Percentiles rank a stretch among this genome's conserved stretches.
Evolutionary conservation across 2,888 invertebrate species (phyloP).

Genomic region (Doris montereyensis): DNA sequence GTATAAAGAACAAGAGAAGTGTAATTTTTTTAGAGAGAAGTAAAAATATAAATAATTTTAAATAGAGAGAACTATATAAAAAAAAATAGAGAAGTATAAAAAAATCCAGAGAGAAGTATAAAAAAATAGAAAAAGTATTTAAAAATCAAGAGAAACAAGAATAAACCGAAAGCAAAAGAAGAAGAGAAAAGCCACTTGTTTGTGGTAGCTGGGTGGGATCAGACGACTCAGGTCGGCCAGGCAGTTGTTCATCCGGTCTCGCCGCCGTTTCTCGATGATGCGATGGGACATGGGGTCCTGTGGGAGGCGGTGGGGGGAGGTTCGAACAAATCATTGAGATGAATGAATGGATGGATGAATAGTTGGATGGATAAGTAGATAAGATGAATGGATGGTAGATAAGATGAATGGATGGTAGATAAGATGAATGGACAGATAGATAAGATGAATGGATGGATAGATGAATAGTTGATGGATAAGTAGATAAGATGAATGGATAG

Average conservation of each 20-base stretch:
- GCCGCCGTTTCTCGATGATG: slow-evolving; percentile 93
- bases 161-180: background rate
- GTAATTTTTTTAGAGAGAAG: background rate
- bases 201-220: slow-evolving; percentile 92
- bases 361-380: too few species aligned
- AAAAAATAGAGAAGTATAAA: background rate
- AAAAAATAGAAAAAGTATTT: background rate
- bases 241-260: slow-evolving; percentile 98
- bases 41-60: background rate
- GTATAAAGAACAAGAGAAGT: background rate
- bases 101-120: background rate
- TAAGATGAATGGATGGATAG: too few species aligned
- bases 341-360: too few species aligned
- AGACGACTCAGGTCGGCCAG: slow-evolving; percentile 92
- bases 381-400: too few species aligned
- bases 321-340: too few species aligned
- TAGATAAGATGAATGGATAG: too few species aligned
- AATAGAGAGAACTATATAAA: background rate
- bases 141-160: background rate
- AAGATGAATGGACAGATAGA: too few species aligned
- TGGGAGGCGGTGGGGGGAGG: too few species aligned
- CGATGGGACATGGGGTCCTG: slow-evolving; percentile 98
- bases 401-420: too few species aligned
- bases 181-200: slow-evolving; percentile 78
- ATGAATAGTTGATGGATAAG: too few species aligned